These are phyloP conservation scores for Brachionus sp. DNA, from an alignment of 1,140 invertebrate species.

Conservation along the genomic window DNA sequence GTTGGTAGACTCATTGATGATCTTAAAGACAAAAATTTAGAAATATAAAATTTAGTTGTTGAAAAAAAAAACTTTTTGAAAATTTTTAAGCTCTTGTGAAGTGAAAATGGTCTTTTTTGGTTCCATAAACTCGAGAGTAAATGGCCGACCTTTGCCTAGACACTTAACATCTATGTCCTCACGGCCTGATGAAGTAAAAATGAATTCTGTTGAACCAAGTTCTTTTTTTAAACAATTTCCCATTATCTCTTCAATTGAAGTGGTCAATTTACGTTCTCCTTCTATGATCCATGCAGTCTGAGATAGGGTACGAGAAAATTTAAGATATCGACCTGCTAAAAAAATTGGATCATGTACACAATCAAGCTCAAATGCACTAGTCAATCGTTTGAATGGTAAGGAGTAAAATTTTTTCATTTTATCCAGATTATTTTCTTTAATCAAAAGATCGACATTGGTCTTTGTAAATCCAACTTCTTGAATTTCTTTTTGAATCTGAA, in stretches of 20 bases:
- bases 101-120: slow-evolving; percentile 62
- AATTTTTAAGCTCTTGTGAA: slow-evolving; percentile 46
- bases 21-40: not conserved
- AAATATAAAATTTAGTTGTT: slow-evolving; percentile 52
- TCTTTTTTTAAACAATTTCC: slow-evolving; percentile 63
- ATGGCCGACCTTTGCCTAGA: slow-evolving; percentile 78
- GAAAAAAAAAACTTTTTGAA: slow-evolving; percentile 48
- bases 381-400: not conserved
- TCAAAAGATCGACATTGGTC: slow-evolving; percentile 19
- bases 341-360: slow-evolving; percentile 44
- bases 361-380: not conserved
- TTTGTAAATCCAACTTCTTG: slow-evolving; percentile 35
- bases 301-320: slow-evolving; percentile 76
- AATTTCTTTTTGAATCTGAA: slow-evolving; percentile 40
- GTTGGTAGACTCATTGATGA: slow-evolving; percentile 65
- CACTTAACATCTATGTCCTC: slow-evolving; percentile 86
- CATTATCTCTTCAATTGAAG: slow-evolving; percentile 86
- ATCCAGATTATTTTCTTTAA: slow-evolving; percentile 11
- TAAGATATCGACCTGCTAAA: slow-evolving; percentile 69
- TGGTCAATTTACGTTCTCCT: slow-evolving; percentile 73
- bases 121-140: slow-evolving; percentile 75
- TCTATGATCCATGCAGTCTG: slow-evolving; percentile 91
- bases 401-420: slow-evolving; percentile 26
- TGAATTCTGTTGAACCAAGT: slow-evolving; percentile 60
- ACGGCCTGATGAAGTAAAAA: slow-evolving; percentile 80